A percentile compares a stretch with the other conserved stretches of the same genome.
Conservation (phyloP, 1,140 invertebrate genomes). For the Drosophila elegans region DNA sequence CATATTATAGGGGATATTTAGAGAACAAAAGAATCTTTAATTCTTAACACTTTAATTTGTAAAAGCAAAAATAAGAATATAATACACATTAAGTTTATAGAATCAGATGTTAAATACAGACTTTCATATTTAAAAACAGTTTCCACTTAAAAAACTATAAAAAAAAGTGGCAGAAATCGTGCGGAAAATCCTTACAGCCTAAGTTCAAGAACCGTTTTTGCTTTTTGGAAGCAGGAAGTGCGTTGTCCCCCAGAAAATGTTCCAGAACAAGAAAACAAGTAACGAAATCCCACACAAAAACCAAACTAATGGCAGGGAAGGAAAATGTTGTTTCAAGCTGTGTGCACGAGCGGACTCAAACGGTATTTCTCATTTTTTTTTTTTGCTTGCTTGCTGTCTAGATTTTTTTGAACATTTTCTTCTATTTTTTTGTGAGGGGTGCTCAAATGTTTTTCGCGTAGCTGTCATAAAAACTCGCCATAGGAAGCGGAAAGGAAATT, state of each 20-base stretch:
- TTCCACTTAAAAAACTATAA: no score
- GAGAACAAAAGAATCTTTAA: no score
- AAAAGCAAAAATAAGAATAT: no score
- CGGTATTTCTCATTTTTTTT: constrained; percentile 65
- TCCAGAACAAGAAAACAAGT: constrained; percentile 45
- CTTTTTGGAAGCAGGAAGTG: constrained; percentile 54
- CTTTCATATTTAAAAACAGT: constrained; percentile 36
- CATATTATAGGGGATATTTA: no score
- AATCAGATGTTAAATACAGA: no score
- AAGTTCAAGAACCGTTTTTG: constrained; percentile 28
- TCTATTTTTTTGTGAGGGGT: constrained; percentile 7
- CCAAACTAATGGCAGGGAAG: constrained; percentile 75
- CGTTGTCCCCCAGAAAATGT: constrained; percentile 38
- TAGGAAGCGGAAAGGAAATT: constrained; percentile 65
- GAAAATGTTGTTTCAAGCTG: constrained; percentile 81
- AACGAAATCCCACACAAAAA: constrained; percentile 40
- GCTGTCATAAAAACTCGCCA: constrained; percentile 81
- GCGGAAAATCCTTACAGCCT: constrained; percentile 41
- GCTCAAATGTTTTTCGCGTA: constrained; percentile 46
- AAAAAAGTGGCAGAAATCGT: constrained; percentile 56
- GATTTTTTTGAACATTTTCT: constrained; percentile 20
- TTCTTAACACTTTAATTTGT: no score
- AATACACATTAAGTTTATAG: no score
- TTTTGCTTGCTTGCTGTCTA: constrained; percentile 20
- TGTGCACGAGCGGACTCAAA: constrained; percentile 77